phyloP scores from a whole-genome alignment of 2,113 vertebrate species.

The Phodopus roborovskii region DNA sequence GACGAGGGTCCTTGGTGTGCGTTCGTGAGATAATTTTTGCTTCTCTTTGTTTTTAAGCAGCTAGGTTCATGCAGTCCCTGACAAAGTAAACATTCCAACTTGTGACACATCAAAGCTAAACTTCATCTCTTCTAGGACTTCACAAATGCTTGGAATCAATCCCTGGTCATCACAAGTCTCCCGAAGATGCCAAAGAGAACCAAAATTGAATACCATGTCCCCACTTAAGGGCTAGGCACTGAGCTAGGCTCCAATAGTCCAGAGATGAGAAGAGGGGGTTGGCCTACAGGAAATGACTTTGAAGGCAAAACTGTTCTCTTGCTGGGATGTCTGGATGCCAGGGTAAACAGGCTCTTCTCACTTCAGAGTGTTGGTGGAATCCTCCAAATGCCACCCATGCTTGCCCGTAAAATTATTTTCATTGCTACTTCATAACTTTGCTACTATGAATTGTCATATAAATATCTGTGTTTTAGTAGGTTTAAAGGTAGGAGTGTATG shows the following conservation, averaged over 20 bases:
- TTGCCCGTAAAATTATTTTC: too few relatives aligned
- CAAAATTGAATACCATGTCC: not conserved
- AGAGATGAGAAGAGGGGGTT: not conserved
- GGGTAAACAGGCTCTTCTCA: too few relatives aligned
- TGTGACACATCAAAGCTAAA: not conserved
- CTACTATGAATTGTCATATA: too few relatives aligned
- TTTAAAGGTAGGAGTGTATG: not conserved
- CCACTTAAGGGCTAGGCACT: not conserved
- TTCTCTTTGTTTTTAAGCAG: not conserved
- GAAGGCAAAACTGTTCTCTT: not conserved
- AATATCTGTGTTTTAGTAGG: slow-evolving; percentile 11
- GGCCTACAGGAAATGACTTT: not conserved
- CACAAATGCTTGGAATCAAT: not conserved
- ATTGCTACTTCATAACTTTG: too few relatives aligned
- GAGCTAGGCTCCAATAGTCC: not conserved
- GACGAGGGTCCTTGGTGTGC: not conserved
- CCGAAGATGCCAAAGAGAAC: not conserved
- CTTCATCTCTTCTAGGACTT: not conserved
- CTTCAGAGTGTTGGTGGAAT: not conserved
- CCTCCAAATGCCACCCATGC: not conserved
- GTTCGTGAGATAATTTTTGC: not conserved
- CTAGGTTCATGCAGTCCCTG: not conserved
- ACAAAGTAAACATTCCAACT: not conserved
- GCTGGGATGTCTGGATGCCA: too few relatives aligned
- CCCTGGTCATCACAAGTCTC: not conserved